Conservation (phyloP, 2,797 vertebrate genomes). For the Catostomus latipinnis region DNA sequence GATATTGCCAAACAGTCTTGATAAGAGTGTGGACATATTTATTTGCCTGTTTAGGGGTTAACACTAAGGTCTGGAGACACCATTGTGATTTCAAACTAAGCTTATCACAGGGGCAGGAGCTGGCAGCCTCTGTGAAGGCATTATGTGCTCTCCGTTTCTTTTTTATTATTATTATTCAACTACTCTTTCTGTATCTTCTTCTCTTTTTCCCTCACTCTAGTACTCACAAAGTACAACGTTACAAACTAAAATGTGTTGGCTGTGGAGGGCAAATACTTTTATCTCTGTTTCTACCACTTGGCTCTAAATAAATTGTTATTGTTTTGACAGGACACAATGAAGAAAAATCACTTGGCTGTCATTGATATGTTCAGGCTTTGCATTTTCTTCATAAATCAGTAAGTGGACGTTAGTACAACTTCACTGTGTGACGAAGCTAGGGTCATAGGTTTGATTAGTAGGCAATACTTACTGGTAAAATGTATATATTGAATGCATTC, state of each 20-base stretch:
- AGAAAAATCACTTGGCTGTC: background rate
- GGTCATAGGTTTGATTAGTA: too few species aligned
- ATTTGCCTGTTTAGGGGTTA: slow-evolving; percentile 75
- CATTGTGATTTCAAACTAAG: slow-evolving; percentile 77
- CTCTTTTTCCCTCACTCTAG: slow-evolving; percentile 77
- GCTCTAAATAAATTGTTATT: background rate
- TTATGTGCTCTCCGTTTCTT: slow-evolving; percentile 78
- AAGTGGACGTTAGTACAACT: background rate
- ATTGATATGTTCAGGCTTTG: background rate
- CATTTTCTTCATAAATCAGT: slow-evolving; percentile 16
- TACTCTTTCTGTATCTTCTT: slow-evolving; percentile 63
- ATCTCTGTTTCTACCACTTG: background rate
- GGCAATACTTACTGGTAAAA: too few species aligned
- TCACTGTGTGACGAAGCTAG: background rate
- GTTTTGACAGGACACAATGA: background rate
- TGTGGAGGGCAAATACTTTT: background rate
- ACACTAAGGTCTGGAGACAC: slow-evolving; percentile 74
- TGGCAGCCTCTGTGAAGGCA: slow-evolving; percentile 82
- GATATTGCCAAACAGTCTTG: slow-evolving; percentile 64
- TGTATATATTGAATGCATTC: too few species aligned
- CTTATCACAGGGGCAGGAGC: slow-evolving; percentile 79
- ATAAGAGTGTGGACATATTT: slow-evolving; percentile 68
- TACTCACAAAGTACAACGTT: slow-evolving; percentile 73
- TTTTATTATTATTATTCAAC: slow-evolving; percentile 43
- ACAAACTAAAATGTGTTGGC: background rate